Base-by-base conservation (phyloP, 2,888 invertebrate species). In the Cataglyphis rosenhaueri region DNA sequence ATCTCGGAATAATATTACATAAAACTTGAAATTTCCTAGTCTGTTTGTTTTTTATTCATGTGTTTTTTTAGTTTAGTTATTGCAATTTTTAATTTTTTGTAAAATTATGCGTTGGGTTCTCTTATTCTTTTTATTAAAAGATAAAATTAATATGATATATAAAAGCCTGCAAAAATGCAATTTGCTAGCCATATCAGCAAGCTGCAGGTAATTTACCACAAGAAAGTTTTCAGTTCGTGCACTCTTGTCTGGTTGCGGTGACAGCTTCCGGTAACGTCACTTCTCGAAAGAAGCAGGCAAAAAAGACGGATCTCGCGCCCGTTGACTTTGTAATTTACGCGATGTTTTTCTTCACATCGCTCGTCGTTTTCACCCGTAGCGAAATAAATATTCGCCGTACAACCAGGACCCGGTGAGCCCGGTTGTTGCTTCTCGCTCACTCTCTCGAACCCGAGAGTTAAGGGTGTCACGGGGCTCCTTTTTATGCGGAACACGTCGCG, bases 271-370 rank as follows among this genome's bases (percentile, higher is more conserved):
- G 52, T 35, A 38, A 48, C 62, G 44, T 29, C 29, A 55, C 41
- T 48, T 38, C 21, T 65, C 55, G 75, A 59, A 79, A 78, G 76
- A 81, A 73, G 41, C n/a, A 48, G 65, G 35, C 35, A 32, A 79
- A 79, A 81, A 75, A 79, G 64, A 62, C 57, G 57, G 55, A 81
- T 86, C 81, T 82, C 85, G 57, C 35, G 73, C 74, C 64, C 86
- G 89, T 90, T 90, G 88, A 90, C 88, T 91, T 84, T 85, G 88
- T 87, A 91, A 91, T 90, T 87, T 90, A 87, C 85, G 81, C 59
- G 81, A 8, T 84, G 82, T 73, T 81, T 84, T 66, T 79, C 76
- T 52, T n/a, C 78, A 82, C 81, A 52, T 84, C 71, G 59, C 62
- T 73, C 73, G 74, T 55, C 35, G 35, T 71, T 68, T 55, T 68